Evolutionary conservation across 2,113 vertebrate genomes (phyloP).

Genomic region (Limanda limanda): DNA sequence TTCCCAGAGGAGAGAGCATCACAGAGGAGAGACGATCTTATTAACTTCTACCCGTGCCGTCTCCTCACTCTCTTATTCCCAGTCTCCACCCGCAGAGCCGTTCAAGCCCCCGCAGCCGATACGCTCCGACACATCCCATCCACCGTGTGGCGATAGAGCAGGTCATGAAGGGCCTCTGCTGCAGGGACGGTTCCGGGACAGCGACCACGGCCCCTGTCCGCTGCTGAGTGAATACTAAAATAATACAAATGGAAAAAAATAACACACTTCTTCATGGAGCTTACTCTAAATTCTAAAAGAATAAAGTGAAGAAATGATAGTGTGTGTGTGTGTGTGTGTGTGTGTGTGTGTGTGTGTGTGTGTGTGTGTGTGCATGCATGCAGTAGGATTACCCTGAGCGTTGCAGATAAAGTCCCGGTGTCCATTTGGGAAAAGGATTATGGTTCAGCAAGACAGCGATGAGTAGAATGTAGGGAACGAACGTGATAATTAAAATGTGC

Average conservation of each 20-base stretch:
- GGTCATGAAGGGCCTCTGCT: conserved; percentile 11
- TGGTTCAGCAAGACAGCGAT: conserved; percentile 20
- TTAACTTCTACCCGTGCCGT: background rate
- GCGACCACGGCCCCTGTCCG: background rate
- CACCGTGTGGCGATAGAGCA: background rate
- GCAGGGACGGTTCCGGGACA: conserved; percentile 14
- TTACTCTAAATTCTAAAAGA: background rate
- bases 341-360: too few relatives aligned
- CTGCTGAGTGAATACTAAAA: background rate
- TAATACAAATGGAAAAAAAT: too few relatives aligned
- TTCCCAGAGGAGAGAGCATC: too few relatives aligned
- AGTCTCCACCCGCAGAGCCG: background rate
- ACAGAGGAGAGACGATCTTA: background rate
- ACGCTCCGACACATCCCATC: conserved; percentile 6
- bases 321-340: too few relatives aligned
- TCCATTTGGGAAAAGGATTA: conserved; percentile 29
- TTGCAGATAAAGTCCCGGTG: conserved; percentile 13
- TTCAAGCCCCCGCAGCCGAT: background rate
- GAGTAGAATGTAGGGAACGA: conserved; percentile 17
- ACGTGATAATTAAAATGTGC: conserved; percentile 21
- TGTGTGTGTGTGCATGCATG: too few relatives aligned
- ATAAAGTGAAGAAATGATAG: background rate
- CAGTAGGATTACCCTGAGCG: conserved; percentile 16
- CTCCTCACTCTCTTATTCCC: background rate
- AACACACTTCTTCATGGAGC: background rate